Evolutionary conservation across 2,888 invertebrate genomes (phyloP), one percentile per base, ranked within the genome.

Genomic region (Lagria hirta): DNA sequence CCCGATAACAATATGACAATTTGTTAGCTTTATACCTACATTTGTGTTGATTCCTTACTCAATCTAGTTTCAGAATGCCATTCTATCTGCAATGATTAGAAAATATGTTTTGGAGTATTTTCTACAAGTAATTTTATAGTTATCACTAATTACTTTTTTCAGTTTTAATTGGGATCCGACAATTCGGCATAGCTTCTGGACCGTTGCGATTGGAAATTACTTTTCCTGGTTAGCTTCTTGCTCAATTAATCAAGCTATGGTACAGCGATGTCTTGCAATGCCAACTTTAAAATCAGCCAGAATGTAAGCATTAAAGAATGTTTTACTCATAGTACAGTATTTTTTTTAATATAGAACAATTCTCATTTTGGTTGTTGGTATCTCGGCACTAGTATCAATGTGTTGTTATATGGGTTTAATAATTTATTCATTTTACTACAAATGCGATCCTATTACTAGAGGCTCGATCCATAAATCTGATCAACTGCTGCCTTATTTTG

Each of bases 171-270:
- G 77, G 10, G 82, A 88, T 67, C 88, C 88, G 1, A 83, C 86
- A 0, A 78, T 83, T 11, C 76, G 91, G 3, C 88, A 90, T 61
- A 86, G 90, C 0, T 83, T 90, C 58, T 92, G 90, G 90, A 79
- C 84, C 1, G 82, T 85, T 0, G 77, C 81, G 0, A 73, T 86
- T 34, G 91, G 90, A 3, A 88, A 86, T 61, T 86, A 84, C 64
- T 83, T 90, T 59, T 82, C 82, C 52, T 89, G 88, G 86, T 71
- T 89, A 37, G 85, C 88, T 0, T 81, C 87, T 1, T 88, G 88
- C 64, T 86, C 87, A 1, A 86, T 88, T 7, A 90, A 90, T 68
- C 91, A 91, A 70, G 85, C 89, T 0, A 89, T 90, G 85, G 87
- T 92, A 1, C 91, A 92, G 62, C 73, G 91, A 52, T 88, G 88